Base-by-base conservation (phyloP, 2,113 vertebrate species). In the Chamaea fasciata region DNA sequence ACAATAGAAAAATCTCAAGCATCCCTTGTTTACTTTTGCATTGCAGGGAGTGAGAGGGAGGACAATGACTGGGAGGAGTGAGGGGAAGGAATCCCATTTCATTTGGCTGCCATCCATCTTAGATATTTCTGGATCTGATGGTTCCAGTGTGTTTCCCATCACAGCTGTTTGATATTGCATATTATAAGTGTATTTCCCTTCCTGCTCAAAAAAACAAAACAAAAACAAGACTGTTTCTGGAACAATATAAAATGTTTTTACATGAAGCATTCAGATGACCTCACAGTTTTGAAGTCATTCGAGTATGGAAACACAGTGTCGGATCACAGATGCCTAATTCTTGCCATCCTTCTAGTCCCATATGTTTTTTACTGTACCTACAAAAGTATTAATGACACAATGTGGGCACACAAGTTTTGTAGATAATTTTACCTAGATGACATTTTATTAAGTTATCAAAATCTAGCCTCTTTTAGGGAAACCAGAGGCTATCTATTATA, bases 381-480 rank as follows among this genome's bases (percentile, higher is more conserved):
- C 6, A 6, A 73, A 86, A 60, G 44, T 8, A 87, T 83, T 94
- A 92, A 84, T 89, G 27, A 56, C 55, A 69, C 55, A 13, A 56
- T 70, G 41, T n/a, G 17, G 78, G 35, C 59, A 94, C 22, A 86
- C 3, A 41, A 37, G 17, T 76, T 95, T 96, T 95, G 41, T 44
- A 89, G 46, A 42, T 82, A 42, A 89, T 82, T 90, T 92, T 81
- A 79, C 60, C 46, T 59, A 73, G 52, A 76, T 24, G 71, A 53
- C 1, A 73, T 93, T 88, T 94, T 79, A 53, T 20, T 47, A 90
- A 88, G 35, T 87, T 93, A 73, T 69, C 57, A 92, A 96, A 92
- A 84, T 59, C 30, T 81, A 67, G 17, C 7, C 28, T 84, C 26
- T 84, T 90, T 84, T 55, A 88, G 18, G 15, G 37, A 93, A 91